Base-by-base conservation (phyloP, 2,113 vertebrate genomes). In the Ptychochromis oligacanthus region DNA sequence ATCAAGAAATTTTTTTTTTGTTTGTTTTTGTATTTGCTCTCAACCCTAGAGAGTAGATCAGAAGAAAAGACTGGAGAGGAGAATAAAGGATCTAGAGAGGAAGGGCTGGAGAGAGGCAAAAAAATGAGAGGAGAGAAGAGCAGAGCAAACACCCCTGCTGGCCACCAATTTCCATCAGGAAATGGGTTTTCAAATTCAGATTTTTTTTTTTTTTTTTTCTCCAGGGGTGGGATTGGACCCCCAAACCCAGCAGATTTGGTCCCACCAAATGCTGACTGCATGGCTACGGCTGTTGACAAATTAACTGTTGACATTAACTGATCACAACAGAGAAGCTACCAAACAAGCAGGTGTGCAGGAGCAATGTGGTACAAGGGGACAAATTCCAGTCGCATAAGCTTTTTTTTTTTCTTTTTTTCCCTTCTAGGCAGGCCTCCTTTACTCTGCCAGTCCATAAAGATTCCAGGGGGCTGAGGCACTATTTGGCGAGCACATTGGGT, bases 371-470 rank as follows among this genome's bases (percentile, higher is more conserved):
- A 77, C 81, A 36, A n/a, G 15, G 46, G 77, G 64, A 87, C 77
- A 77, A 83, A 84, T 86, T 76, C 75, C 76, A 86, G 80, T 60
- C 84, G 17, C 61, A 40, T 61, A 70, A 22, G 58, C 52, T 14
- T 56, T 64, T 55, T 28, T 24, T 6, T 3, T n/a, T 17, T 4
- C 2, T 26, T n/a, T 58, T 82, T 79, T 59, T 1, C 79, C 85
- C 81, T 80, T 85, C 55, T n/a, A 70, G 67, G 60, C 83, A 62
- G 76, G 87, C 87, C 92, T 83, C 81, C 57, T 87, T 87, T 65
- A 75, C 80, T 79, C 85, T 88, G 89, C 86, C 90, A 88, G 88
- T 91, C 87, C 75, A 91, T 90, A 92, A 93, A 93, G 93, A 94
- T 93, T 94, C 90, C 91, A 89, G 87, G 40, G 24, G 78, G 87